Evolutionary conservation across 2,797 vertebrate species (phyloP), one percentile per base, ranked within the genome.

Genomic region (Ptychadena robeensis): DNA sequence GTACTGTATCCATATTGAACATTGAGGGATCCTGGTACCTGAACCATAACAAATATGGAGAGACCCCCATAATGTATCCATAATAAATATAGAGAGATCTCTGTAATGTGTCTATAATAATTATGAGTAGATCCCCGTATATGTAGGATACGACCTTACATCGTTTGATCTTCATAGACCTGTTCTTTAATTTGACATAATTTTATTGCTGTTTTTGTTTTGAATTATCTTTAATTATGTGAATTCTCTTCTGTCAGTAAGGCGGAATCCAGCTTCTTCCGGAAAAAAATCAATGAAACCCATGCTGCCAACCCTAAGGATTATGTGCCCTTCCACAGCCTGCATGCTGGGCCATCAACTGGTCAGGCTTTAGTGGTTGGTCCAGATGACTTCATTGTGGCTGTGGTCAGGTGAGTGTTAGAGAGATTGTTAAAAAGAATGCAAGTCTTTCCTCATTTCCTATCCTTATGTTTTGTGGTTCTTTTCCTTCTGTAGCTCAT

Each of bases 361-460:
- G 95, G 97, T 82, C 98, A 98, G 89, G 97, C 99, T 87, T 93
- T 97, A 76, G 93, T 99, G 80, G 97, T 99, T 95, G 98, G 98
- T 63, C 96, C 97, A 0, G 98, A 99, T 1, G 96, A 99, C 91
- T 93, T 96, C 88, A 98, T 99, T 0, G 97, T 99, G 9, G 96
- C 97, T 0, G 92, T 97, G 69, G 94, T 98, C 88, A 98, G 98
- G 98, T 98, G 90, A 84, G 69, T 30, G 22, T 74, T 18, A 28
- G 32, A 10, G 1, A 8, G 9, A 25, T 5, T 31, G 18, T 9
- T 14, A 37, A 14, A 32, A 28, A 25, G 40, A n/a, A 32, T 44
- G 66, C 83, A 65, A 44, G 4, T 48, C 14, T 22, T 5, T 53
- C 69, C 76, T 59, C 30, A 32, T 48, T 28, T n/a, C 31, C 27